Base-by-base conservation (phyloP, 2,797 vertebrate genomes). In the Periophthalmus magnuspinnatus region DNA sequence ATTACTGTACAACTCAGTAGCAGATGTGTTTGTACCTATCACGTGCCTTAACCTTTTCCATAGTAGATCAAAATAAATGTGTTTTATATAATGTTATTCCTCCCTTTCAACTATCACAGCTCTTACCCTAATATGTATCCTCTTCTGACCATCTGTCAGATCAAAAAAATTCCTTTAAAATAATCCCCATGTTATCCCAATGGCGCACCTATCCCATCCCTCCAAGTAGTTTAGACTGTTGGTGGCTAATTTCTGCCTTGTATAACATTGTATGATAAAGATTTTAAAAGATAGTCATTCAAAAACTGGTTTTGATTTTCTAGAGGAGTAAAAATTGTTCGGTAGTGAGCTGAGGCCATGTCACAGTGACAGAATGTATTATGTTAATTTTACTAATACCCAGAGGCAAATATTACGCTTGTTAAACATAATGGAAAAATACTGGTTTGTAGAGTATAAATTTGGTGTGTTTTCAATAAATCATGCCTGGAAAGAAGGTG, bases 401-500 rank as follows among this genome's bases (percentile, higher is more conserved):
- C 93, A 93, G 89, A 91, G 85, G 92, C 93, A 95, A 95, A 93
- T 95, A 94, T 93, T 93, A 94, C 91, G 93, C 95, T 96, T 96
- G 95, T 96, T 94, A 90, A 93, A 91, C 89, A 92, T 91, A 92
- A 92, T 71, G 72, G 82, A 89, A 94, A 93, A 94, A 94, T 92
- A 93, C 94, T 94, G 95, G 94, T 96, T 94, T 97, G 94, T 96
- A 96, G 95, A 95, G 92, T 95, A 95, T 95, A 93, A 89, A 93
- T 95, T 96, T 96, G 96, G 93, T 97, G 95, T 97, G 95, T 97
- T 97, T 97, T 96, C 94, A 97, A 97, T 97, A 97, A 97, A 97
- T 90, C 93, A 95, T 96, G 94, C 95, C 95, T 97, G 95, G 92
- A 96, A 95, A 93, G 88, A 93, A 90, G 8, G 1, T 73, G 57